Base-by-base conservation (phyloP, 2,888 invertebrate species). In the Stenotaenia linearis region DNA sequence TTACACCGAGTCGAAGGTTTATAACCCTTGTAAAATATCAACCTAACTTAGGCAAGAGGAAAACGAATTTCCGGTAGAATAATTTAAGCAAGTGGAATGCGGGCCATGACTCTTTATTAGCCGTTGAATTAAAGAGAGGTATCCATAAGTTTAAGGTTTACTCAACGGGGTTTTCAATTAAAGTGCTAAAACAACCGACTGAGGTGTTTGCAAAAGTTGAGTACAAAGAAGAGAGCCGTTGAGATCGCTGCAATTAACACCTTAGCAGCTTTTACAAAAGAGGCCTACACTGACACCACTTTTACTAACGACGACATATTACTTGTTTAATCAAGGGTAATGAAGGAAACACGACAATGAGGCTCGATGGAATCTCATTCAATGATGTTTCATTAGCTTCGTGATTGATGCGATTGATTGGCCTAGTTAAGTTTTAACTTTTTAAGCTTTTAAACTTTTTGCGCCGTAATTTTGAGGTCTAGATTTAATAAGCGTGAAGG, bases 281-380 rank as follows among this genome's bases (percentile, higher is more conserved):
- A 25, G 18, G 18, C 18, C n/a, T 28, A 69, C 23, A 0, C 28
- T 69, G 69, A n/a, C 69, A 28, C 25, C 69, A 28, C 69, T 69
- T 69, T 69, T 28, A 25, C 15, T 69, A 69, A 28, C 10, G 69
- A 69, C 28, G 28, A 69, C 23, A 9, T 69, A 69, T 69, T 69
- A 69, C 69, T 23, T 2, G 28, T 28, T 23, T 69, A 69, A 69
- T 28, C 69, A 69, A 28, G 69, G n/a, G 69, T 69, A 69, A 69
- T 69, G 69, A 69, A 69, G 25, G 28, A 69, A 69, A 69, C 69
- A 69, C 69, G 28, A 28, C 25, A 69, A 69, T 25, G 69, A 69
- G 28, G 25, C 69, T n/a, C 28, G 12, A 10, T 28, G 69, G 69
- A 69, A 69, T 28, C 28, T 12, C 23, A 28, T 56, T 56, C 56